These are phyloP conservation scores for Otus sunia DNA, from an alignment of 2,113 vertebrate species.

Conservation along the genomic window DNA sequence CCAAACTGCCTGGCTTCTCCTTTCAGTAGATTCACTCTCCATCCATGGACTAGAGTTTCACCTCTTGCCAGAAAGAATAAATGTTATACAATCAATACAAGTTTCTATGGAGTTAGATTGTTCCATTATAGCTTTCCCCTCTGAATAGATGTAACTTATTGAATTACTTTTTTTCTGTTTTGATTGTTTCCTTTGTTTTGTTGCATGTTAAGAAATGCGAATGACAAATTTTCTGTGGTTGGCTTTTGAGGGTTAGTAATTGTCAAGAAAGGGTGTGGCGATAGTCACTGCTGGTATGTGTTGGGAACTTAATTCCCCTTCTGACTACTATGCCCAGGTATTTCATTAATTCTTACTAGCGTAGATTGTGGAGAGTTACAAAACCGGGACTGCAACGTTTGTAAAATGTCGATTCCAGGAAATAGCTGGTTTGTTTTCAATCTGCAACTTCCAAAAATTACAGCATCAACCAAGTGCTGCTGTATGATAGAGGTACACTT, in stretches of 20 bases:
- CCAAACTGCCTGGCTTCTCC: not conserved
- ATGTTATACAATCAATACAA: not conserved
- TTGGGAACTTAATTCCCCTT: slow-evolving; percentile 21
- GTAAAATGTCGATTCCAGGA: not conserved
- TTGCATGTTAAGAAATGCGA: not conserved
- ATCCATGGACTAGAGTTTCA: not conserved
- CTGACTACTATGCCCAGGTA: slow-evolving; percentile 58
- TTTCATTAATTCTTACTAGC: slow-evolving; percentile 44
- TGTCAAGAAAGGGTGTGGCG: not conserved
- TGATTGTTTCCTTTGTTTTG: not conserved
- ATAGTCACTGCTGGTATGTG: not conserved
- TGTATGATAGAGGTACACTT: not conserved
- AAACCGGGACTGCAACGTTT: slow-evolving; percentile 10
- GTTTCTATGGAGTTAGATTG: rapidly evolving
- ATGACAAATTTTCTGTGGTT: slow-evolving; percentile 6
- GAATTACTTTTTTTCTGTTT: not conserved
- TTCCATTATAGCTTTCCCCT: not conserved
- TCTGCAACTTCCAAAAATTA: not conserved
- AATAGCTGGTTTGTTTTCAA: not conserved
- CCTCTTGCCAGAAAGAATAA: not conserved
- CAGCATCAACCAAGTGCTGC: not conserved
- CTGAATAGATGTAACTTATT: not conserved
- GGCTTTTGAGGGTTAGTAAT: slow-evolving; percentile 1
- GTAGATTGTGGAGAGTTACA: slow-evolving; percentile 25
- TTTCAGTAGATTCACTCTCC: not conserved